A percentile compares a stretch with the other conserved stretches of the same genome.
Conservation (phyloP, 2,888 invertebrate species). For the Acleris cristana region DNA sequence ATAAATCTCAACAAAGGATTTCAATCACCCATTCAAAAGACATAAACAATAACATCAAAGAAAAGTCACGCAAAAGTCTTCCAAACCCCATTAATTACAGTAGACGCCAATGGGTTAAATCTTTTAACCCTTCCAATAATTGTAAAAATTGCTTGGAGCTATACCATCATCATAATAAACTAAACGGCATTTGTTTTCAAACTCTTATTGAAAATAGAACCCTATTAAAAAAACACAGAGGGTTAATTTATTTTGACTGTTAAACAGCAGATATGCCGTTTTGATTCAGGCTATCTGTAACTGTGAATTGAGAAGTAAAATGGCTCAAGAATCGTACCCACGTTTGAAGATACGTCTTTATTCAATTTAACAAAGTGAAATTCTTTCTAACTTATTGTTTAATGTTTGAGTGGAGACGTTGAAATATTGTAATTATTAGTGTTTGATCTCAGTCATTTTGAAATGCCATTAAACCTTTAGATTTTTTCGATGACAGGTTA, state of each 20-base stretch:
- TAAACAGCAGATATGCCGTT: no score
- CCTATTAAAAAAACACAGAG: no score
- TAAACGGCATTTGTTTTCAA: no score
- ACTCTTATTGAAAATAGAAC: no score
- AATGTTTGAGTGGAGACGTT: constrained; percentile 71
- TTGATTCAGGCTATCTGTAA: no score
- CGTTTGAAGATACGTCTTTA: neutral
- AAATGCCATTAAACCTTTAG: constrained; percentile 44
- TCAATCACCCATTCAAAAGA: constrained; percentile 40
- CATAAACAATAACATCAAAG: constrained; percentile 67
- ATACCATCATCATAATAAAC: neutral
- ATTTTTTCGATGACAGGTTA: constrained; percentile 43
- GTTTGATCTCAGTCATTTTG: constrained; percentile 68
- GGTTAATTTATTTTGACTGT: no score
- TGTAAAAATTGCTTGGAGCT: constrained; percentile 61
- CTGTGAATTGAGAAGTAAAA: neutral
- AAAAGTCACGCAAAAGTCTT: constrained; percentile 57
- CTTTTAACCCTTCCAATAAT: constrained; percentile 67
- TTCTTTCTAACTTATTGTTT: constrained; percentile 79
- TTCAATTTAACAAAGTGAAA: constrained; percentile 59
- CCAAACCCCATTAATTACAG: constrained; percentile 76
- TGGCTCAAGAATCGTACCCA: neutral
- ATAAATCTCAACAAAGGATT: constrained; percentile 1
- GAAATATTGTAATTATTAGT: constrained; percentile 77
- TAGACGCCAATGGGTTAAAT: constrained; percentile 71